phyloP scores from a whole-genome alignment of 1,140 invertebrate species.

The Aphelenchoides fujianensis region DNA sequence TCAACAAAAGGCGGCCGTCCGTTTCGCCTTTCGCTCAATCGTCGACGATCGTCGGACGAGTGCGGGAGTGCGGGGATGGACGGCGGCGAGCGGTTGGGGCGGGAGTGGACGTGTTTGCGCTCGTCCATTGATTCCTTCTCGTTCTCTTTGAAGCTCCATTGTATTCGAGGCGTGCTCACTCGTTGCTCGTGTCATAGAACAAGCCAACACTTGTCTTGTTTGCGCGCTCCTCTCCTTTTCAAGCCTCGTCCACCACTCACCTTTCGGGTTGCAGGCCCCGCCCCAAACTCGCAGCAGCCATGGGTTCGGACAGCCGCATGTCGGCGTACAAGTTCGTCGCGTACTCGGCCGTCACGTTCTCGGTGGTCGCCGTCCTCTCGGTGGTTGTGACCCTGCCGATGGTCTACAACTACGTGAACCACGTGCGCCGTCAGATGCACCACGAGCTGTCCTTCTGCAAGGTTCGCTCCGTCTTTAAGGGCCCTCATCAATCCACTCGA shows the following conservation, averaged over 20 bases:
- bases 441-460: conserved; percentile 53
- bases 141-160: no score
- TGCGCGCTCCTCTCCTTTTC: no score
- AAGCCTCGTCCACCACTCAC: no score
- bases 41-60: no score
- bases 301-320: conserved; percentile 51
- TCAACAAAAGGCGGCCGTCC: not conserved
- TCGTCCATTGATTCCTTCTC: not conserved
- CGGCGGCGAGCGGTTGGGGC: no score
- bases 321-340: conserved; percentile 52
- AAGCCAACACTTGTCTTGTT: no score
- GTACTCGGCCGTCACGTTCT: conserved; percentile 52
- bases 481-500: no score
- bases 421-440: conserved; percentile 53
- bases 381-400: conserved; percentile 50
- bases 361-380: conserved; percentile 49
- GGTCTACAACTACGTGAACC: conserved; percentile 55
- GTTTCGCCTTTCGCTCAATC: not conserved
- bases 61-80: no score
- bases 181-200: no score
- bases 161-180: no score
- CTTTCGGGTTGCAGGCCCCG: not conserved
- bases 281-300: conserved; percentile 8
- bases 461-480: no score
- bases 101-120: not conserved